Conservation (phyloP, 2,797 vertebrate species). For the Anabacerthia variegaticeps region DNA sequence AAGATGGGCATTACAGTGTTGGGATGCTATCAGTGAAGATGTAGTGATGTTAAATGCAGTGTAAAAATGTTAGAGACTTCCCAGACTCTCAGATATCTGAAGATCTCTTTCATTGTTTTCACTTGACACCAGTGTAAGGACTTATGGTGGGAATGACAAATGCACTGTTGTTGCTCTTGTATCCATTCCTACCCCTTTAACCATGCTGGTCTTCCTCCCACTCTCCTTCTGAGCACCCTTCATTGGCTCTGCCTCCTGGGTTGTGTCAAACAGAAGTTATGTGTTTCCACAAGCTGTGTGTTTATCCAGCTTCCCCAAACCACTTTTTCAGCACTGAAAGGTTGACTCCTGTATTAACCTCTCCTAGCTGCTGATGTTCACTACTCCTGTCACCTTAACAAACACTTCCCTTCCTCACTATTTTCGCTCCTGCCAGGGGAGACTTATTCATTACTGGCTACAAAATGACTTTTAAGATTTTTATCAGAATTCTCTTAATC, state of each 20-base stretch:
- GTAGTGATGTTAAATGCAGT: neutral
- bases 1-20: neutral
- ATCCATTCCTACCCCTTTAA: neutral
- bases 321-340: neutral
- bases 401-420: neutral
- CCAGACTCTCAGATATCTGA: neutral
- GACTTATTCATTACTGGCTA: neutral
- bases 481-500: neutral
- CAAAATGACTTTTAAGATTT: neutral
- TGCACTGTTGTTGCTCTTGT: neutral
- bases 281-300: neutral
- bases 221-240: neutral
- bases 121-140: neutral
- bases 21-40: neutral
- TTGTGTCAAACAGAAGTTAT: neutral
- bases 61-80: neutral
- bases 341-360: neutral
- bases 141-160: neutral
- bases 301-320: neutral
- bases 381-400: neutral
- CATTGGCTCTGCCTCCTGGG: neutral
- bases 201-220: fast-evolving
- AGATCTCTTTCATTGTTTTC: neutral
- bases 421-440: neutral
- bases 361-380: neutral